A percentile compares a stretch with the other conserved stretches of the same genome.
Evolutionary conservation across 2,113 vertebrate species (phyloP).

Genomic region (Sinocyclocheilus rhinocerous): DNA sequence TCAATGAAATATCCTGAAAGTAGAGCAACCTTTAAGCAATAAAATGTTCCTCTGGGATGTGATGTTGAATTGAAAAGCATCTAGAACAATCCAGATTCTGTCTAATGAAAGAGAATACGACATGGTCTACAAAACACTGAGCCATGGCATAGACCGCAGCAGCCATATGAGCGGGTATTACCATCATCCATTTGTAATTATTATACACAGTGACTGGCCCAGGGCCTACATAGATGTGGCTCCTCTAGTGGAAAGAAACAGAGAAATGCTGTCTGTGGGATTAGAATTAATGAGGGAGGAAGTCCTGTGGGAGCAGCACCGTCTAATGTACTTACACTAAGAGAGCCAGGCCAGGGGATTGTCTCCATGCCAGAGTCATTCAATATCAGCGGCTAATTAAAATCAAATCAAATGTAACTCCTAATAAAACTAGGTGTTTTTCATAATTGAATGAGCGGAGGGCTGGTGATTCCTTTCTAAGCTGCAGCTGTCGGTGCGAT

Average conservation of each 20-base stretch:
- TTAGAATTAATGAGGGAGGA: conserved; percentile 45
- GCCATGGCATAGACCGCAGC: background rate
- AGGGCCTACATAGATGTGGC: conserved; percentile 16
- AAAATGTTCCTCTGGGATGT: background rate
- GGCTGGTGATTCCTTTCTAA: background rate
- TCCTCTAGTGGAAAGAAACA: conserved; percentile 30
- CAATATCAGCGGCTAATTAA: conserved; percentile 34
- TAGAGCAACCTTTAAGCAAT: background rate
- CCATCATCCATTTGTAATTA: conserved; percentile 38
- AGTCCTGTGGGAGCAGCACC: conserved; percentile 34
- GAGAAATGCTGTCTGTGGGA: conserved; percentile 25
- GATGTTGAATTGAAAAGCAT: background rate
- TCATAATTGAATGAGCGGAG: background rate
- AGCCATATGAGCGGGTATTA: background rate
- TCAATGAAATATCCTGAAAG: background rate
- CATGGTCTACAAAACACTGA: background rate
- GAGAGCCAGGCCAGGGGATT: conserved; percentile 36
- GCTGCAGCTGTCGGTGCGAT: background rate
- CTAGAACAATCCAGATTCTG: background rate
- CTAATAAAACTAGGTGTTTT: conserved; percentile 40
- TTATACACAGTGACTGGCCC: conserved; percentile 19
- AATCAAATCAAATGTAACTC: conserved; percentile 38
- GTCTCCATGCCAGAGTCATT: conserved; percentile 29
- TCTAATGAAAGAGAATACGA: background rate
- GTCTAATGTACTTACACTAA: conserved; percentile 44